A percentile compares a stretch with the other conserved stretches of the same genome.
phyloP scores from a whole-genome alignment of 1,140 invertebrate genomes.

The Hetaerina americana region DNA sequence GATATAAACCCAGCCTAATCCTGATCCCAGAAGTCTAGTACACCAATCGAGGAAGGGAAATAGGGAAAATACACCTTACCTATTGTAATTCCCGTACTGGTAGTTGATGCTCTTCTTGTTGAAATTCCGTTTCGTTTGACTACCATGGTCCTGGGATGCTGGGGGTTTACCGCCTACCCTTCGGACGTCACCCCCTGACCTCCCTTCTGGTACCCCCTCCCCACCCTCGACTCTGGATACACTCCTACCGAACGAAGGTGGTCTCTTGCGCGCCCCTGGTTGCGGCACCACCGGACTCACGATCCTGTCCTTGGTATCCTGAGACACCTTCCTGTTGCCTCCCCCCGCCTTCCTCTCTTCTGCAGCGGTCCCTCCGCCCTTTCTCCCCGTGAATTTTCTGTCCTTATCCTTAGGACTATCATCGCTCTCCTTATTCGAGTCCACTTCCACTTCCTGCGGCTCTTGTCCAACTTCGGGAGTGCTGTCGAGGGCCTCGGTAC shows the following conservation, averaged over 20 bases:
- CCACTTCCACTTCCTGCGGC: constrained; percentile 2
- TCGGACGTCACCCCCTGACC: neutral
- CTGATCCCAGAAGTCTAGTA: neutral
- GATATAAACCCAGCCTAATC: too few species aligned
- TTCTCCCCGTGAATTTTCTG: constrained; percentile 3
- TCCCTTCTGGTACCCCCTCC: constrained; percentile 16
- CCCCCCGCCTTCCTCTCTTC: constrained; percentile 12
- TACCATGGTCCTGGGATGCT: constrained; percentile 21
- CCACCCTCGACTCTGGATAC: neutral
- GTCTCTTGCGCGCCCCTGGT: constrained; percentile 60
- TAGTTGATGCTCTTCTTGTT: constrained; percentile 54
- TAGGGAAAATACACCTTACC: constrained; percentile 31
- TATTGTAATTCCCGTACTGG: constrained; percentile 91
- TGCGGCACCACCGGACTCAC: constrained; percentile 85
- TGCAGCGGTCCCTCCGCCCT: constrained; percentile 12
- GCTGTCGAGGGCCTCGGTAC: neutral
- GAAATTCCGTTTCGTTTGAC: constrained; percentile 4
- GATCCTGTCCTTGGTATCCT: constrained; percentile 71
- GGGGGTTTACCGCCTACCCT: constrained; percentile 8
- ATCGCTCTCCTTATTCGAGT: constrained; percentile 1
- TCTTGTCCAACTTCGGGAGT: neutral
- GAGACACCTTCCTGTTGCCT: constrained; percentile 11
- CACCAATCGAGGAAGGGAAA: neutral
- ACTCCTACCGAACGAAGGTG: constrained; percentile 19
- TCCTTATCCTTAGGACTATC: constrained; percentile 11